Percentiles rank a stretch among this genome's conserved stretches.
phyloP scores from a whole-genome alignment of 2,797 vertebrate species.

The Epinephelus coioides region DNA sequence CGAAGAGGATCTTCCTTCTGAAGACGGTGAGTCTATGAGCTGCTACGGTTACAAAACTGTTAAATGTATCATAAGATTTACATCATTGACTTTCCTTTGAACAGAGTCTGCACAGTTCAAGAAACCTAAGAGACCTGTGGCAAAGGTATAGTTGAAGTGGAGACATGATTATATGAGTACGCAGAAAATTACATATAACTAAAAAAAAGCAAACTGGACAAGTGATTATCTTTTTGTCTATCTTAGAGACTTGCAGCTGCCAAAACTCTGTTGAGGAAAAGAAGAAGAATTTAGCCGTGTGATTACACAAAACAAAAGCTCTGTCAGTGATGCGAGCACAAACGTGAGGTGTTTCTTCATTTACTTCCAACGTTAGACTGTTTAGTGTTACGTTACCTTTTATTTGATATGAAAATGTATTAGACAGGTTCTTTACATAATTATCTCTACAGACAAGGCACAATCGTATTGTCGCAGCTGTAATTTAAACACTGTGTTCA shows the following conservation, averaged over 20 bases:
- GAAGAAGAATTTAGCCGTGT: conserved; percentile 60
- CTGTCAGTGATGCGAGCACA: background rate
- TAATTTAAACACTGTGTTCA: conserved; percentile 23
- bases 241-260: conserved; percentile 62
- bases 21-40: conserved; percentile 75
- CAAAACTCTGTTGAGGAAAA: conserved; percentile 66
- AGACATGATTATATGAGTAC: background rate
- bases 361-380: conserved; percentile 20
- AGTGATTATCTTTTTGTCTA: conserved; percentile 8
- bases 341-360: background rate
- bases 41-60: background rate
- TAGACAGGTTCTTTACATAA: background rate
- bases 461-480: background rate
- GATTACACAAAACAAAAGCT: background rate
- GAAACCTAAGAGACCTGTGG: conserved; percentile 67
- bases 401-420: conserved; percentile 15
- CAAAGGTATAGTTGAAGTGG: conserved; percentile 73
- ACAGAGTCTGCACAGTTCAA: conserved; percentile 88
- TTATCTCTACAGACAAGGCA: background rate
- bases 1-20: conserved; percentile 75
- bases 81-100: conserved; percentile 31
- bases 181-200: background rate
- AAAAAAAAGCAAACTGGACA: background rate
- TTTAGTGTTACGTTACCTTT: conserved; percentile 38
- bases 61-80: background rate